phyloP scores from a whole-genome alignment of 2,888 invertebrate species.

The Pardosa pseudoannulata region DNA sequence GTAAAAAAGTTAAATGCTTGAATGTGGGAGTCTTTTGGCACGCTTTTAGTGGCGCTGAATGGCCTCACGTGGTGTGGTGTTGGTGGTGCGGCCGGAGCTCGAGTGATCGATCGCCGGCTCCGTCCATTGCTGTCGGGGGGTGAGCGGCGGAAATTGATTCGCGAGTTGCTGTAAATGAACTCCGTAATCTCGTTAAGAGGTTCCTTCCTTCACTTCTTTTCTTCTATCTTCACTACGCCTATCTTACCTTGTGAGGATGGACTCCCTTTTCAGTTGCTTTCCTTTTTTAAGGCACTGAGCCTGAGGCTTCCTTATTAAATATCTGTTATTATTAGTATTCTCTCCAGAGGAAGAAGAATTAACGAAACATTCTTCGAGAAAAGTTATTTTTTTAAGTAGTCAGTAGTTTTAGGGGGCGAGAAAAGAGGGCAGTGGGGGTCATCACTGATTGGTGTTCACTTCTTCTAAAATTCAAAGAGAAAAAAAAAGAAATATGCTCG shows the following conservation, averaged over 20 bases:
- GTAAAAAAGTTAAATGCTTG: neutral
- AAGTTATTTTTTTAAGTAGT: slow-evolving; percentile 8
- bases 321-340: slow-evolving; percentile 27
- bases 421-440: neutral
- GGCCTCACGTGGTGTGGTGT: slow-evolving; percentile 47
- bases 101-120: slow-evolving; percentile 53
- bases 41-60: slow-evolving; percentile 11
- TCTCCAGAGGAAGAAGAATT: neutral
- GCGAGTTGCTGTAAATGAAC: slow-evolving; percentile 71
- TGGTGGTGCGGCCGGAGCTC: slow-evolving; percentile 55
- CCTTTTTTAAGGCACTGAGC: neutral
- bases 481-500: no score
- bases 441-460: neutral
- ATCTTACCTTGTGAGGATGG: slow-evolving; percentile 36
- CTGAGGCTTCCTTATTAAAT: slow-evolving; percentile 18
- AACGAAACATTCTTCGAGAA: slow-evolving; percentile 7
- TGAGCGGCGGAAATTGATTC: slow-evolving; percentile 70
- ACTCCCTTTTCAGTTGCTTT: neutral
- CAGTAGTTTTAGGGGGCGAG: neutral
- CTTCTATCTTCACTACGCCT: slow-evolving; percentile 42
- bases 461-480: neutral
- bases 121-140: slow-evolving; percentile 61
- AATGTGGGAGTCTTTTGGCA: neutral
- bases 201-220: slow-evolving; percentile 55
- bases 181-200: slow-evolving; percentile 70